Evolutionary conservation across 2,797 vertebrate genomes (phyloP), one percentile per base, ranked within the genome.

Genomic region (Myoxocephalus aenaeus): DNA sequence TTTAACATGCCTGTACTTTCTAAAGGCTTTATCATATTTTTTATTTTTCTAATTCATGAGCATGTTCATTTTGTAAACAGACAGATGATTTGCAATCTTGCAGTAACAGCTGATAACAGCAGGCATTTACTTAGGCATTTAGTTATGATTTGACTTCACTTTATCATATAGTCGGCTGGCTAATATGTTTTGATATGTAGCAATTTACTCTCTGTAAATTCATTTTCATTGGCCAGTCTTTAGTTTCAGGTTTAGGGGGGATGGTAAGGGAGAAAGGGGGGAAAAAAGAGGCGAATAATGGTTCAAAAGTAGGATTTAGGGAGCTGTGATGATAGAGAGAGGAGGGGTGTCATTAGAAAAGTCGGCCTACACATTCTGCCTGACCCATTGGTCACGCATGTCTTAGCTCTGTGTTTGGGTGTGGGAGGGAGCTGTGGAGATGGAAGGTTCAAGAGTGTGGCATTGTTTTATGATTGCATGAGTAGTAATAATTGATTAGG

Each of bases 321-420:
- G 29, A 51, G 56, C 65, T 51, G 38, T 48, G 18, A 12, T 58
- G 75, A 63, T 29, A 65, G 56, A 64, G 65, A 72, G 59, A 64
- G 42, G 20, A 69, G 27, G 75, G 78, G 48, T 79, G 58, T 73
- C 79, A 66, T 73, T 79, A 67, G 76, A 82, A 89, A 80, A 89
- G 66, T 73, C 11, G 12, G 18, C 54, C 50, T 70, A 72, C 79
- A 72, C 46, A 66, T 74, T 66, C 59, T 70, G 67, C 58, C 66
- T 29, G 56, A 64, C 63, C 63, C 69, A 81, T 84, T 88, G 84
- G 83, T 88, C 80, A 88, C 0, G 29, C 87, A 78, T 76, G 51
- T 63, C 73, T 86, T 25, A 40, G 73, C 74, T 75, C n/a, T 77
- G 71, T 75, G 51, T 85, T 63, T 80, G 50, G 70, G 73, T 75